phyloP scores from a whole-genome alignment of 2,888 invertebrate genomes.

The Ochropleura plecta region DNA sequence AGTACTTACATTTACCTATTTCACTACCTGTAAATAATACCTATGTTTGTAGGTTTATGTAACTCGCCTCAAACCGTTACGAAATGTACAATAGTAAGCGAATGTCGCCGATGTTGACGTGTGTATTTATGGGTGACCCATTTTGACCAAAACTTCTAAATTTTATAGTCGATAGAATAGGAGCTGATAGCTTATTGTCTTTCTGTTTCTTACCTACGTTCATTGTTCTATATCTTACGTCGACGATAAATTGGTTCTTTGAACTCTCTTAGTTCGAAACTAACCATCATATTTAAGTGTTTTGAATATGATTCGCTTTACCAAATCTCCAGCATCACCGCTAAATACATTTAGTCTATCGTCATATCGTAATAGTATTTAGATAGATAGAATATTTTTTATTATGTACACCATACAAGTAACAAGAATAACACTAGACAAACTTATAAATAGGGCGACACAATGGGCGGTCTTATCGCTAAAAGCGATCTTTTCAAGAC shows the following conservation, averaged over 20 bases:
- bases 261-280: not conserved
- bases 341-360: no score
- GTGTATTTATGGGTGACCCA: constrained; percentile 25
- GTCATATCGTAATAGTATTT: no score
- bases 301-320: no score
- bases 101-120: constrained; percentile 12
- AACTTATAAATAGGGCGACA: no score
- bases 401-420: no score
- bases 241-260: constrained; percentile 12
- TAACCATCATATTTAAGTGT: not conserved
- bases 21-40: not conserved
- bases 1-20: not conserved
- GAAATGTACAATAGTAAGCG: constrained; percentile 26
- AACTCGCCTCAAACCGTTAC: constrained; percentile 4
- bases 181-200: constrained; percentile 32
- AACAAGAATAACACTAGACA: no score
- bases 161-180: constrained; percentile 21
- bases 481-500: no score
- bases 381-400: no score
- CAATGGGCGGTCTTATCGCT: no score
- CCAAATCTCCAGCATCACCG: no score
- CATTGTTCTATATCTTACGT: constrained; percentile 11
- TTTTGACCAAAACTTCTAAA: constrained; percentile 28
- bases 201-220: not conserved
- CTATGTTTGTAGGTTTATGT: not conserved